Conservation (phyloP, 2,797 vertebrate species). For the Argya squamiceps region DNA sequence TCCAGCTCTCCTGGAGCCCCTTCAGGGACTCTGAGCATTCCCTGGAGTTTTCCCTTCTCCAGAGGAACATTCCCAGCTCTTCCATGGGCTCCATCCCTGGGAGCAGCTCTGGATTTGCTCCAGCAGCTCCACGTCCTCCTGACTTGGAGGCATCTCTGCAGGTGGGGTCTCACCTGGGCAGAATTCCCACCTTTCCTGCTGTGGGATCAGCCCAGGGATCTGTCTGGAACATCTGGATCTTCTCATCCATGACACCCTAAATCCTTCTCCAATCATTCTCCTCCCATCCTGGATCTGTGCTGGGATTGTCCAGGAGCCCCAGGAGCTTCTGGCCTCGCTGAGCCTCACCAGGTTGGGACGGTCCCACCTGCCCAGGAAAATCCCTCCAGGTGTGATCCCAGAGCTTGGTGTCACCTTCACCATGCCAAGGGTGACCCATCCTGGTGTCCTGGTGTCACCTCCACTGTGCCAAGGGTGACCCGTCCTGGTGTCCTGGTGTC, state of each 20-base stretch:
- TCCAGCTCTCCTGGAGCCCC: not conserved
- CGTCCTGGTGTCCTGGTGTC: too few relatives aligned
- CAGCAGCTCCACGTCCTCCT: not conserved
- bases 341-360: accelerated
- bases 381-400: not conserved
- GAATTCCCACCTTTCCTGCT: not conserved
- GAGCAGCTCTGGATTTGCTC: not conserved
- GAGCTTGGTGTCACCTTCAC: not conserved
- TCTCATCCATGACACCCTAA: not conserved
- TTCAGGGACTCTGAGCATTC: accelerated
- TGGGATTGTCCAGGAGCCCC: not conserved
- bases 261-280: accelerated
- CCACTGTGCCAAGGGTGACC: too few relatives aligned
- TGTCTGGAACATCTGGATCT: accelerated
- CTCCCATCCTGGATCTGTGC: not conserved
- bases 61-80: not conserved
- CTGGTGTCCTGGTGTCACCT: too few relatives aligned
- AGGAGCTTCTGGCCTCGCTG: not conserved
- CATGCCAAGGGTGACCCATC: accelerated
- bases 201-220: not conserved
- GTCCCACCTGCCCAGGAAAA: not conserved
- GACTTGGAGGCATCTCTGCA: not conserved
- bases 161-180: not conserved
- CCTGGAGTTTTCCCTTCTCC: not conserved
- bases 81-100: not conserved